A percentile compares a stretch with the other conserved stretches of the same genome.
These are phyloP conservation scores for Gobio gobio DNA, from an alignment of 2,113 vertebrate species.

Conservation along the genomic window DNA sequence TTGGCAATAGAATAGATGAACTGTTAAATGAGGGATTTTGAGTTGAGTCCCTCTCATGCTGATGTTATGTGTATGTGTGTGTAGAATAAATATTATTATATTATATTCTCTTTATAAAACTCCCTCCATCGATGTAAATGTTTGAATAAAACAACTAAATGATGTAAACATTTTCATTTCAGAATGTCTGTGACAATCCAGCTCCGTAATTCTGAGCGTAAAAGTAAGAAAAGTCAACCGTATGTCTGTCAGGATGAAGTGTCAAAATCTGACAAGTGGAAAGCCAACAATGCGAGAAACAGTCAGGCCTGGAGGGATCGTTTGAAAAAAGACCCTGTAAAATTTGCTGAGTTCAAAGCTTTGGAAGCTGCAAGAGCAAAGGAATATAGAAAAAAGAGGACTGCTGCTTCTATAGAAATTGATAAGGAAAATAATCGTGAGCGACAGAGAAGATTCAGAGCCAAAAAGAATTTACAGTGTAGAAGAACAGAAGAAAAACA, in stretches of 20 bases:
- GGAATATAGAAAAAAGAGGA: slow-evolving; percentile 23
- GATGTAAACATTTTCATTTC: neutral
- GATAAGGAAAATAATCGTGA: slow-evolving; percentile 11
- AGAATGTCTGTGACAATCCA: slow-evolving; percentile 22
- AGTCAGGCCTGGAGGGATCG: slow-evolving; percentile 20
- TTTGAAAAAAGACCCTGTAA: slow-evolving; percentile 17
- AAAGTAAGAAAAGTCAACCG: neutral
- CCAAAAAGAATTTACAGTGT: neutral
- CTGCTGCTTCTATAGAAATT: neutral
- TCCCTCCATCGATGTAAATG: neutral
- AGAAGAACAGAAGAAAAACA: too few species aligned
- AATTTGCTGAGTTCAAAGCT: slow-evolving; percentile 19
- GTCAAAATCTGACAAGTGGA: neutral
- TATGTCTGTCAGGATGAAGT: slow-evolving; percentile 6
- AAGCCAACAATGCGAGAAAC: neutral
- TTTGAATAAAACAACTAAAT: neutral
- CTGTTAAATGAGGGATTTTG: neutral
- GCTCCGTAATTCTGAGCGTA: neutral
- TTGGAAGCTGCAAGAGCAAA: slow-evolving; percentile 24
- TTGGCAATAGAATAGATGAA: neutral
- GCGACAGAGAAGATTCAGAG: slow-evolving; percentile 23
- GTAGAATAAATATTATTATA: too few species aligned
- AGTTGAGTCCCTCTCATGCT: neutral
- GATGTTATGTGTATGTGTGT: too few species aligned
- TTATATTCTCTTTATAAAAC: neutral